phyloP scores from a whole-genome alignment of 2,888 invertebrate genomes.

The Dysmachus trigonus region DNA sequence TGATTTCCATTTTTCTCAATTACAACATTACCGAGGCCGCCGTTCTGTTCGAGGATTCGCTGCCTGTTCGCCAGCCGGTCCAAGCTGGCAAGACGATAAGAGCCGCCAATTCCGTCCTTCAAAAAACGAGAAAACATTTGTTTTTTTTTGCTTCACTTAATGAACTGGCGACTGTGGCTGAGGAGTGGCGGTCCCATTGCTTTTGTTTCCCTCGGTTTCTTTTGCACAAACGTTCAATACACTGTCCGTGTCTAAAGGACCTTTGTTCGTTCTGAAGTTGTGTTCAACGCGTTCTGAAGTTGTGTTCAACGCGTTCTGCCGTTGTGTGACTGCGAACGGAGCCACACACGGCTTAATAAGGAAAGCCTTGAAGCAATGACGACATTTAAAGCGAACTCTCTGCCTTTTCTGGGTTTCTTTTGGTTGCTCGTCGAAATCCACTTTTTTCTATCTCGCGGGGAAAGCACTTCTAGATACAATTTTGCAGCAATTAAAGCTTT shows the following conservation, averaged over 20 bases:
- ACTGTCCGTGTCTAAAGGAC: not conserved
- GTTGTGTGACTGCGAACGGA: not conserved
- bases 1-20: conserved; percentile 53
- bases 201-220: not conserved
- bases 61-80: conserved; percentile 84
- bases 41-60: conserved; percentile 76
- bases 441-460: not conserved
- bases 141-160: not conserved
- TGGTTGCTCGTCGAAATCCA: not conserved
- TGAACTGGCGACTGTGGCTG: not conserved
- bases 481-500: not conserved
- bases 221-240: conserved; percentile 1
- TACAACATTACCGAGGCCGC: conserved; percentile 54
- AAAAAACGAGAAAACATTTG: conserved; percentile 45
- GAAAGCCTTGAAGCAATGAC: conserved; percentile 31
- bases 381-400: conserved; percentile 30
- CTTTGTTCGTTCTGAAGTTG: not conserved
- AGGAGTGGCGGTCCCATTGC: not conserved
- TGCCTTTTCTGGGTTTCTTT: not conserved
- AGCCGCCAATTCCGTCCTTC: conserved; percentile 74
- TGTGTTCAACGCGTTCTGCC: not conserved
- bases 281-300: not conserved
- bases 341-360: not conserved
- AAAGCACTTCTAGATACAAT: not conserved
- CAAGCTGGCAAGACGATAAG: conserved; percentile 81